Evolutionary conservation across 2,888 invertebrate species (phyloP), one percentile per base, ranked within the genome.

Genomic region (Melanostoma mellinum): DNA sequence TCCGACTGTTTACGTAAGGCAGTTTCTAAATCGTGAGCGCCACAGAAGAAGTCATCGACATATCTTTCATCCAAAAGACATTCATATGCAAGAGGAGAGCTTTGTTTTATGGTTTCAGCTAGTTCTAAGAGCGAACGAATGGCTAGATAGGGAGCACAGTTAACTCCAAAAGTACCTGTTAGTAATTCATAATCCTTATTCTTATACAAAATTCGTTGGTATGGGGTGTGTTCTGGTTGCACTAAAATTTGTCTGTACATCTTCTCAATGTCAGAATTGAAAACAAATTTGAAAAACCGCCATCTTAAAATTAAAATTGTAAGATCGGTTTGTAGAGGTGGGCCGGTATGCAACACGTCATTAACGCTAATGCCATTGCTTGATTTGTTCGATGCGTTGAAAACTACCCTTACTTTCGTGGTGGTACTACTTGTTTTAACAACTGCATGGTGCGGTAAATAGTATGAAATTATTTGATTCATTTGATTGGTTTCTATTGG

Each of bases 161-260:
- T 38, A 6, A 38, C 38, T 6, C 86, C 85, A 42, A 85, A 85
- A 2, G 82, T 86, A 0, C 85, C 75, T 0, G 85, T 85, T n/a
- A 68, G 67, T 5, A 85, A 38, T 36, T 65, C 74, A 32, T 60
- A 77, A 36, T 84, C 81, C 32, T 75, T 20, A 10, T 86, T 8
- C 1, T 42, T 50, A 0, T 3, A 85, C 2, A 85, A 46, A 20
- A 86, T 81, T 42, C 80, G 36, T 52, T 85, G 80, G 46, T 58
- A 86, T 10, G 61, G 36, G 2, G 42, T 52, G 40, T 86, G 68
- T 9, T 56, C 48, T 4, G 61, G 71, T n/a, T 85, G 50, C 1
- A 85, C 36, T 6, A 68, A 38, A 4, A 86, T 72, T 35, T 85
- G 85, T 5, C 82, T 63, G n/a, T 80, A 85, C 85, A 85, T 84